Base-by-base conservation (phyloP, 2,113 vertebrate species). In the mouse (Mus musculus) region DNA sequence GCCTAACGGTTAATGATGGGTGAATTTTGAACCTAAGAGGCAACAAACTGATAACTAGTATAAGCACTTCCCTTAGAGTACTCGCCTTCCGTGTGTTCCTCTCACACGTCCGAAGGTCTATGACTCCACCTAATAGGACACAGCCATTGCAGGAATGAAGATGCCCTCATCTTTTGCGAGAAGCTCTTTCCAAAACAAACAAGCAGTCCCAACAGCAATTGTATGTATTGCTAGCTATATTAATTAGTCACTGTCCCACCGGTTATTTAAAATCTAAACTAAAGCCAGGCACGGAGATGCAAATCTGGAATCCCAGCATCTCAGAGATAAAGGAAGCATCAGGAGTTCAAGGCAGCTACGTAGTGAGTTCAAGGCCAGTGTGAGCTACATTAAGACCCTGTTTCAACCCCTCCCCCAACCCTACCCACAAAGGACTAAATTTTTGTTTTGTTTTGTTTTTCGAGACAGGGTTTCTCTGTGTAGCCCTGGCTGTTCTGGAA, bases 21-120 rank as follows among this genome's bases (percentile, higher is more conserved):
- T 39, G 20, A 89, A 76, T 77, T 82, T 95, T 81, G 88, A 16
- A 90, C 59, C 78, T 78, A 46, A 90, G 65, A 49, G 39, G 61
- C 26, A 90, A 46, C 36, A 46, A 65, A 80, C 0, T 71, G 80
- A 73, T 85, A 61, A 72, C 52, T 39, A 42, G 14, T 49, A 78
- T 49, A 78, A 52, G 75, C n/a, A 42, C 17, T 9, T 84, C 14
- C 22, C 13, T 49, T 93, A 10, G 82, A 61, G 61, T 56, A 30
- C 54, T 85, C 11, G 77, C 7, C 16, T 91, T 96, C 39, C 42
- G 2, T 39, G 17, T 28, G 26, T 12, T 49, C 46, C 81, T 92
- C 78, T 72, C 22, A 86, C n/a, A 88, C 12, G 24, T 73, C 42
- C 52, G 36, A 89, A 61, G 26, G 33, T 84, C 28, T 61, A 2